A percentile compares a stretch with the other conserved stretches of the same genome.
Conservation (phyloP, 2,797 vertebrate genomes). For the Gorsachius magnificus region DNA sequence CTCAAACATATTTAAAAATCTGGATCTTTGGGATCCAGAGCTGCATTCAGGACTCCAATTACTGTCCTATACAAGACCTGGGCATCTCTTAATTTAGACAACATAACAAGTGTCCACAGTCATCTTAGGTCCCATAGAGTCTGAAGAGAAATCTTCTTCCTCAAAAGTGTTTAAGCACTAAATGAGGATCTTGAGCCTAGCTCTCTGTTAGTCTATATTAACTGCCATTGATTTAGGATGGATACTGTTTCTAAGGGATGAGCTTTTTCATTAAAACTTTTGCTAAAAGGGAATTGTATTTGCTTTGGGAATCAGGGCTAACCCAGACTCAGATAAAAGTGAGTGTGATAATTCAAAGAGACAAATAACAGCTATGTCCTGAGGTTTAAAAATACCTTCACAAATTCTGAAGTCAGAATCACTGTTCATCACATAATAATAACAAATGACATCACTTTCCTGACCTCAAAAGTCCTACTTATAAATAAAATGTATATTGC, state of each 20-base stretch:
- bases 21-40: not conserved
- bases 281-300: not conserved
- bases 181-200: not conserved
- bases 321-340: not conserved
- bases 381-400: not conserved
- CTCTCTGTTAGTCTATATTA: not conserved
- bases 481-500: not conserved
- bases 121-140: not conserved
- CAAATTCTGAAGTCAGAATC: not conserved
- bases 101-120: not conserved
- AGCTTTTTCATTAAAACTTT: not conserved
- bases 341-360: not conserved
- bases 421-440: not conserved
- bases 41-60: not conserved
- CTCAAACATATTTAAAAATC: not conserved
- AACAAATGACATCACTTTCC: not conserved
- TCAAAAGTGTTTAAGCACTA: not conserved
- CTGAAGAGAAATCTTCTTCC: not conserved
- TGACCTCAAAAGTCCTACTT: not conserved
- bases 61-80: not conserved
- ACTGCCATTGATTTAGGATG: not conserved
- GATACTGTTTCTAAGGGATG: not conserved
- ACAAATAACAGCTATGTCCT: not conserved
- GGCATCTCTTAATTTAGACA: not conserved
- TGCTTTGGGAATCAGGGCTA: not conserved